Conservation (phyloP, 2,888 invertebrate species). For the Pocota personata region DNA sequence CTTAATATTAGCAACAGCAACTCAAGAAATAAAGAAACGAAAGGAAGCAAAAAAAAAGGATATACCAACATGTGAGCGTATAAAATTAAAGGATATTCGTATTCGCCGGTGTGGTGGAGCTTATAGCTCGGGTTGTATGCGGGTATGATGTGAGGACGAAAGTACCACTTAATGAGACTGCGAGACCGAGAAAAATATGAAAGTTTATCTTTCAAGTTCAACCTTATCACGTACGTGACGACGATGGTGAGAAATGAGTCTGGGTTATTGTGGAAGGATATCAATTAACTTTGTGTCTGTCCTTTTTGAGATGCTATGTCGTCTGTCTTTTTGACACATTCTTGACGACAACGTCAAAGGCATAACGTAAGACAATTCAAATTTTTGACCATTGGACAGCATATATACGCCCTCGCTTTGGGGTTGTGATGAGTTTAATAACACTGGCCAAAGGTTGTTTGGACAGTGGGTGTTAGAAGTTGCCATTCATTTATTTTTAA, state of each 20-base stretch:
- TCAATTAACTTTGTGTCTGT: slow-evolving; percentile 40
- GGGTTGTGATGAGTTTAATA: neutral
- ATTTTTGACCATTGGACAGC: slow-evolving; percentile 30
- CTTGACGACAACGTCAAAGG: neutral
- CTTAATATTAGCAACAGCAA: slow-evolving; percentile 66
- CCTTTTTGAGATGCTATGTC: slow-evolving; percentile 17
- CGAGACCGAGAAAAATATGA: slow-evolving; percentile 64
- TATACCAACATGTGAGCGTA: slow-evolving; percentile 64
- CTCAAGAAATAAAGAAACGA: slow-evolving; percentile 15
- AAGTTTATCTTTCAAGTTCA: slow-evolving; percentile 70
- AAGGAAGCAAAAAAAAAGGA: slow-evolving; percentile 43
- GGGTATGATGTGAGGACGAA: slow-evolving; percentile 33
- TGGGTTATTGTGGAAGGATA: neutral
- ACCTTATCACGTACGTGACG: slow-evolving; percentile 60
- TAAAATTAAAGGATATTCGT: slow-evolving; percentile 70
- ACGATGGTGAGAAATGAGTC: slow-evolving; percentile 1
- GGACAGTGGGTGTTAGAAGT: neutral
- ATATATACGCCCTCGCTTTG: slow-evolving; percentile 1
- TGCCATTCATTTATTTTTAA: neutral
- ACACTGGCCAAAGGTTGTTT: neutral
- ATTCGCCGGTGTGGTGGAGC: slow-evolving; percentile 19
- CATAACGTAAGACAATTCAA: slow-evolving; percentile 33
- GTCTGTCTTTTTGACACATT: slow-evolving; percentile 22
- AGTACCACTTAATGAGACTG: slow-evolving; percentile 69
- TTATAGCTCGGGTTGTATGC: neutral